phyloP scores from a whole-genome alignment of 2,113 vertebrate genomes.

The Panurus biarmicus region DNA sequence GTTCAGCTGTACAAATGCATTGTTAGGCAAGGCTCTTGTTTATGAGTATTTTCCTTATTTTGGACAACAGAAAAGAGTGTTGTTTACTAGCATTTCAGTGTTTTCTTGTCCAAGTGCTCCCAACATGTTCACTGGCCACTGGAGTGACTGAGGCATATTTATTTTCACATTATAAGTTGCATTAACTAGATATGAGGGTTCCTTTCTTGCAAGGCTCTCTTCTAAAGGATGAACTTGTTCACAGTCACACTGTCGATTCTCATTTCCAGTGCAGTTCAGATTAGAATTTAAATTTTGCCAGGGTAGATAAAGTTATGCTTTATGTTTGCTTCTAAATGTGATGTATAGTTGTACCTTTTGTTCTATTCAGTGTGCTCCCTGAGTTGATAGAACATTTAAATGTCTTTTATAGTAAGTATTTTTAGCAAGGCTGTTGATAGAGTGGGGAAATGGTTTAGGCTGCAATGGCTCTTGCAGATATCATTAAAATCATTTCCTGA shows the following conservation, averaged over 20 bases:
- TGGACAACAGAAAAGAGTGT: not conserved
- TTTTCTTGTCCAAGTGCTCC: not conserved
- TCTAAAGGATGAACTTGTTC: not conserved
- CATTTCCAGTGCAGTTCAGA: not conserved
- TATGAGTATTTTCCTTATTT: not conserved
- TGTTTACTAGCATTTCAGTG: not conserved
- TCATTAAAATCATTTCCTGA: not conserved
- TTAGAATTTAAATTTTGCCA: not conserved
- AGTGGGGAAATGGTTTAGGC: not conserved
- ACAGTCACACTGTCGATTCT: not conserved
- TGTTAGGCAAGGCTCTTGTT: not conserved
- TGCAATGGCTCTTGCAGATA: not conserved
- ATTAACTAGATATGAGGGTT: fast-evolving
- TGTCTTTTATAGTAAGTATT: not conserved
- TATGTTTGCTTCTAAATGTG: not conserved
- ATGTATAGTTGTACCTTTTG: not conserved
- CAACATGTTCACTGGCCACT: not conserved
- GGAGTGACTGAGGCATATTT: not conserved
- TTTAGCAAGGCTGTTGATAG: not conserved
- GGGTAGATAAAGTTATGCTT: not conserved
- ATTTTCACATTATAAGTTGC: not conserved
- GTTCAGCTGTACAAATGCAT: not conserved
- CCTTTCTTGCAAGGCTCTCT: not conserved
- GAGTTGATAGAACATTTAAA: not conserved
- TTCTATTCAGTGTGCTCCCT: not conserved